These are phyloP conservation scores for Cremastinae sp. DNA, from an alignment of 2,888 invertebrate genomes.

Conservation along the genomic window DNA sequence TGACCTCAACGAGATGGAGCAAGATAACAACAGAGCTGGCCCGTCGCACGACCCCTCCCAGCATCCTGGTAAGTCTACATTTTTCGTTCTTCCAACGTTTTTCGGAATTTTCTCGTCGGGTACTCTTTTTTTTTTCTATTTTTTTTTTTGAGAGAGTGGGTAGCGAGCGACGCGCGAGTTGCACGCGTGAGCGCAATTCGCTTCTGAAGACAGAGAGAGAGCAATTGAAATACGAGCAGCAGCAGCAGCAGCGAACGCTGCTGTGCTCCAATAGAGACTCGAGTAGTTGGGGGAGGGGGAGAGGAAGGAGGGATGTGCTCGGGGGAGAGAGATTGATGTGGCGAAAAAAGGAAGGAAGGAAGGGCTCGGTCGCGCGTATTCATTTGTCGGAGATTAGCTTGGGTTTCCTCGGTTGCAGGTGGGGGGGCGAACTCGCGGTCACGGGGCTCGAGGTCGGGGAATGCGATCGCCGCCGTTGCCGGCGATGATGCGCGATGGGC, in stretches of 20 bases:
- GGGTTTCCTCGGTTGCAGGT: slow-evolving; percentile 80
- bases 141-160: slow-evolving; percentile 3
- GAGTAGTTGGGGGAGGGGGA: background rate
- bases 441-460: slow-evolving; percentile 71
- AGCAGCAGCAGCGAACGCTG: no score
- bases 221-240: no score
- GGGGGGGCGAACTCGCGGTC: slow-evolving; percentile 78
- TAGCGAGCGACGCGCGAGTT: no score
- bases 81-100: slow-evolving; percentile 66
- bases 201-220: slow-evolving; percentile 15
- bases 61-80: slow-evolving; percentile 84
- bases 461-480: slow-evolving; percentile 65
- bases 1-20: slow-evolving; percentile 87
- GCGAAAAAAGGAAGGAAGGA: background rate
- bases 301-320: no score
- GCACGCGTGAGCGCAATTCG: no score
- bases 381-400: slow-evolving; percentile 76
- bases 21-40: slow-evolving; percentile 86
- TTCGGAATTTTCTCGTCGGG: slow-evolving; percentile 31
- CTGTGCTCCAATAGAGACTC: slow-evolving; percentile 11
- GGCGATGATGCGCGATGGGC: slow-evolving; percentile 73
- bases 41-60: slow-evolving; percentile 84
- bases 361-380: slow-evolving; percentile 58
- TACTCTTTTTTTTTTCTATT: slow-evolving; percentile 36
- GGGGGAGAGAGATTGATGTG: background rate